A percentile compares a stretch with the other conserved stretches of the same genome.
Conservation (phyloP, 2,797 vertebrate genomes). For the Acrossocheilus wenchowensis region DNA sequence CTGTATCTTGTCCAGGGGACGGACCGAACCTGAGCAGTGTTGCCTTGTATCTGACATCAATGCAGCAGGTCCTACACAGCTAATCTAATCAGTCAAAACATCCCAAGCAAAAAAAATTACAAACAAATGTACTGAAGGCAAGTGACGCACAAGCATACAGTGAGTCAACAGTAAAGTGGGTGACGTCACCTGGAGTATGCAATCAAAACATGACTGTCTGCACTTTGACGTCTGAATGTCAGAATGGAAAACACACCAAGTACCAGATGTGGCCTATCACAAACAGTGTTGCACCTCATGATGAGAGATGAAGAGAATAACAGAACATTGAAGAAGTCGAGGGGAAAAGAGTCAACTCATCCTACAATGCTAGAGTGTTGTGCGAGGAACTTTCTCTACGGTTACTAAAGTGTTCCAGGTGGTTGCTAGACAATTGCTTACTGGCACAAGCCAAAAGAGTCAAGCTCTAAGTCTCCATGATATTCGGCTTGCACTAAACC, state of each 20-base stretch:
- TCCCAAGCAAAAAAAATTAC: neutral
- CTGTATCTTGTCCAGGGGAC: neutral
- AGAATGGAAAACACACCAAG: neutral
- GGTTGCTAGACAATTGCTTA: neutral
- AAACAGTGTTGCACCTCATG: neutral
- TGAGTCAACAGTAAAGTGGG: constrained; percentile 25
- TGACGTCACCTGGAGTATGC: constrained; percentile 27
- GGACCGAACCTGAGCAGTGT: neutral
- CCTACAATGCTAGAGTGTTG: neutral
- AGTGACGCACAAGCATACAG: constrained; percentile 14
- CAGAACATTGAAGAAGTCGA: neutral
- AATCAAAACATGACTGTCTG: constrained; percentile 22
- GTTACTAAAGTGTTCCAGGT: neutral
- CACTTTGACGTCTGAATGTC: neutral
- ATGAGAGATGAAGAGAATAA: neutral
- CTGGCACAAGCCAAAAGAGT: neutral
- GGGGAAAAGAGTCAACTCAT: neutral
- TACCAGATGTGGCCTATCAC: neutral
- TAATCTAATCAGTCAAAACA: neutral
- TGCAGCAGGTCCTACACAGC: neutral
- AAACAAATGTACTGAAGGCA: neutral
- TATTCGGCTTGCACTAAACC: neutral
- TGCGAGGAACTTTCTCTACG: neutral
- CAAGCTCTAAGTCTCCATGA: neutral
- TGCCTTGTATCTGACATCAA: neutral